A percentile compares a stretch with the other conserved stretches of the same genome.
Conservation (phyloP, 1,140 invertebrate genomes). For the Heliconius melpomene region DNA sequence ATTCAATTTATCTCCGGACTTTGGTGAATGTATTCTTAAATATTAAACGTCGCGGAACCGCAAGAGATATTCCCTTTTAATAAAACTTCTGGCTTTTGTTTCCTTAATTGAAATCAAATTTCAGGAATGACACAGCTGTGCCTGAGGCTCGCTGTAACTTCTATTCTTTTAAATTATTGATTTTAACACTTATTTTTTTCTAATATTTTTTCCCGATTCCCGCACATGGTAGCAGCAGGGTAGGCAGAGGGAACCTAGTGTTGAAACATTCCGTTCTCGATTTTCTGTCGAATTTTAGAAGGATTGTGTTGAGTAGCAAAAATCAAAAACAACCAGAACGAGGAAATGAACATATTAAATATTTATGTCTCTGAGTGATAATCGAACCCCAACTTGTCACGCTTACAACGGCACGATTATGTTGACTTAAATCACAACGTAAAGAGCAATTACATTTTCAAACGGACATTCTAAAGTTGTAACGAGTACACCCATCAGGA, state of each 20-base stretch:
- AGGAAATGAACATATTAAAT: too few relatives aligned
- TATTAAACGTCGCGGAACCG: constrained; percentile 58
- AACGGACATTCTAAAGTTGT: constrained; percentile 16
- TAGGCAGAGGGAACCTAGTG: too few relatives aligned
- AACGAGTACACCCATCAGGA: constrained; percentile 13
- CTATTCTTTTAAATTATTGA: constrained; percentile 48
- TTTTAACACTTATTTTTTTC: constrained; percentile 17
- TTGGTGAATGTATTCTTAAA: constrained; percentile 53
- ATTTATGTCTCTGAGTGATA: too few relatives aligned
- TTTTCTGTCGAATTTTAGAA: too few relatives aligned
- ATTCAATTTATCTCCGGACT: constrained; percentile 51
- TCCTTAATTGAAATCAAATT: constrained; percentile 78
- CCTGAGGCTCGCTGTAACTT: constrained; percentile 44
- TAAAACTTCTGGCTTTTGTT: constrained; percentile 74
- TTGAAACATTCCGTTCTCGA: too few relatives aligned
- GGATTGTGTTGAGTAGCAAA: too few relatives aligned
- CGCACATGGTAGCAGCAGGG: too few relatives aligned
- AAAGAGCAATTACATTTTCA: constrained; percentile 3
- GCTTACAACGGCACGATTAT: too few relatives aligned
- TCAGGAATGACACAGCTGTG: constrained; percentile 70
- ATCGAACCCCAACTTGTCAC: too few relatives aligned
- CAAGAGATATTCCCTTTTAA: constrained; percentile 66
- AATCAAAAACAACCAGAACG: too few relatives aligned
- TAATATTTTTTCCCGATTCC: too few relatives aligned
- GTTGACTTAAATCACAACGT: neutral